Evolutionary conservation across 2,113 vertebrate species (phyloP).

Genomic region (Cryptomyrus ogoouensis): DNA sequence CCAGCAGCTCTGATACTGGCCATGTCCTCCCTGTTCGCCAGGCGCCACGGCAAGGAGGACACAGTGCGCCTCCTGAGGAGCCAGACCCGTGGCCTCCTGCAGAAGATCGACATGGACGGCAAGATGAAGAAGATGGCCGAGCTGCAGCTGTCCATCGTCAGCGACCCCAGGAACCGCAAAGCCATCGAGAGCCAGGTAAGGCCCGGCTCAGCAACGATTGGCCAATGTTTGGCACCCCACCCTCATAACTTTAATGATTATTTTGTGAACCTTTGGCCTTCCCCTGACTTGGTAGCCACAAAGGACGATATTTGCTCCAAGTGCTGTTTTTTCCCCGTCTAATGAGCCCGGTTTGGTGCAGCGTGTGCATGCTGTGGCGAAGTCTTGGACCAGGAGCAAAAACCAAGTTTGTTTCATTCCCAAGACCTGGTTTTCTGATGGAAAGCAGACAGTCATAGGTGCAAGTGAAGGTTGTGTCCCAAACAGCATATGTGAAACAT

Average conservation of each 20-base stretch:
- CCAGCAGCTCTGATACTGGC: no score
- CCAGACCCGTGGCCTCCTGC: conserved; percentile 79
- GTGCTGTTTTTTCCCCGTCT: neutral
- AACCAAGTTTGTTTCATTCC: neutral
- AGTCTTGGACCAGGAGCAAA: neutral
- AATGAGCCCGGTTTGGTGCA: neutral
- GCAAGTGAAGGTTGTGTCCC: neutral
- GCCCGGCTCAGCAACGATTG: neutral
- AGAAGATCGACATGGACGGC: conserved; percentile 96
- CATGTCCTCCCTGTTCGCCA: conserved; percentile 86
- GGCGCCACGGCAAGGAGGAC: conserved; percentile 90
- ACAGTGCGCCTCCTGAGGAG: conserved; percentile 77
- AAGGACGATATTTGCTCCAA: neutral
- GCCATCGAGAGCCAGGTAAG: conserved; percentile 94
- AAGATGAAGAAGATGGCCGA: conserved; percentile 99
- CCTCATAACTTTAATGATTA: neutral
- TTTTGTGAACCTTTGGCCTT: neutral
- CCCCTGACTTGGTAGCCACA: neutral
- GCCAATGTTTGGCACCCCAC: neutral
- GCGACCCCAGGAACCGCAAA: conserved; percentile 85
- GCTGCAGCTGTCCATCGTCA: conserved; percentile 83
- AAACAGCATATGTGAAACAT: neutral
- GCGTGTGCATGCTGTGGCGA: neutral
- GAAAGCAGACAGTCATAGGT: neutral
- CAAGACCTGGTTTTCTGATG: neutral